Conservation (phyloP, 2,113 vertebrate species). For the Puntigrus tetrazona region DNA sequence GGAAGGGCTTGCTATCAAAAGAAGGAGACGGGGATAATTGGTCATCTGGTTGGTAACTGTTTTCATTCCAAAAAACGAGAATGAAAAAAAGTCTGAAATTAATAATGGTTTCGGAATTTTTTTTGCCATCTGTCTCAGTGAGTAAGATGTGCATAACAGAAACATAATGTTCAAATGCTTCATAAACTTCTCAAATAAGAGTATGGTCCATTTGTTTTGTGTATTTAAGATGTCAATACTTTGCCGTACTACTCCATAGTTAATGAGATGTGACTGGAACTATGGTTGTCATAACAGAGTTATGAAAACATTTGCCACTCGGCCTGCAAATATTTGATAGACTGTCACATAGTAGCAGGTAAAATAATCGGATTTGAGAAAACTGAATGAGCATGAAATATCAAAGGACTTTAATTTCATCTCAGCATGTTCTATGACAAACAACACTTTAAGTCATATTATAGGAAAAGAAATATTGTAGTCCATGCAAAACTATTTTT, state of each 20-base stretch:
- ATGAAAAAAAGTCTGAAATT: neutral
- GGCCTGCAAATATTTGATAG: neutral
- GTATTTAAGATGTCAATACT: neutral
- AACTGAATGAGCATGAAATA: neutral
- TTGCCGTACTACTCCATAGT: neutral
- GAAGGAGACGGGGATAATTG: conserved; percentile 35
- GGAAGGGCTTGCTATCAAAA: conserved; percentile 29
- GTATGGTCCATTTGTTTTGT: neutral
- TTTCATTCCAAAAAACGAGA: neutral
- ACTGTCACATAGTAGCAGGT: neutral
- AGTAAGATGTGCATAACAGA: neutral
- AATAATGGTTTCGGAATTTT: neutral
- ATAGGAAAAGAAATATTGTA: neutral
- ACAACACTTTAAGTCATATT: conserved; percentile 4
- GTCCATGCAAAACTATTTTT: neutral
- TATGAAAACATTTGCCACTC: conserved; percentile 3
- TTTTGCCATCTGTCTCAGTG: neutral
- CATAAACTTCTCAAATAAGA: neutral
- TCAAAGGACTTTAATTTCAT: neutral
- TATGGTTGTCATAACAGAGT: neutral
- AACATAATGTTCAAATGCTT: neutral
- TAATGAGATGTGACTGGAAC: neutral
- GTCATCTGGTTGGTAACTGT: conserved; percentile 30
- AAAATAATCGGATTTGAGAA: conserved; percentile 14
- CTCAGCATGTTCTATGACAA: neutral